phyloP scores from a whole-genome alignment of 1,140 invertebrate species.

The Probaryconus sp. region DNA sequence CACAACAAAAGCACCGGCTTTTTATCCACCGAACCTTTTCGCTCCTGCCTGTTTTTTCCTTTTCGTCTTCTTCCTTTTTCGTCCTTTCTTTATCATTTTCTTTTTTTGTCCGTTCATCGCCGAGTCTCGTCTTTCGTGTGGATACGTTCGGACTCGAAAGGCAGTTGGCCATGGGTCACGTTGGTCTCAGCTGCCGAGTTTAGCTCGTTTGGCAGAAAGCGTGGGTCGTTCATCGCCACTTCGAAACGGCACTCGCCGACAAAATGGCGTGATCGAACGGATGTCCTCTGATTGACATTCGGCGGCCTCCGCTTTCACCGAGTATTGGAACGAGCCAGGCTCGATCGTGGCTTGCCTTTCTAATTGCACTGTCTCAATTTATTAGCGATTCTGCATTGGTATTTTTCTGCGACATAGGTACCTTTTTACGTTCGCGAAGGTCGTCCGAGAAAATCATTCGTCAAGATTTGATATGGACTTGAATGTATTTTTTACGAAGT shows the following conservation, averaged over 20 bases:
- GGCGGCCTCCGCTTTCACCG: conserved; percentile 4
- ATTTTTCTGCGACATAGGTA: too few relatives aligned
- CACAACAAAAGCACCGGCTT: conserved; percentile 5
- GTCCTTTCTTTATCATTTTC: conserved; percentile 19
- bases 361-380: too few relatives aligned
- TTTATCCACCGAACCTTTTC: background rate
- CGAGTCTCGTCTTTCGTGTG: conserved; percentile 18
- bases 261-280: conserved; percentile 63
- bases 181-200: conserved; percentile 40
- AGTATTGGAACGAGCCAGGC: too few relatives aligned
- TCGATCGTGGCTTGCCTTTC: too few relatives aligned
- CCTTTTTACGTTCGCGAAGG: too few relatives aligned
- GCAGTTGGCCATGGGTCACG: conserved; percentile 35
- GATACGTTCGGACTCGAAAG: conserved; percentile 31
- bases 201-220: conserved; percentile 53
- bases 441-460: too few relatives aligned
- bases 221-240: conserved; percentile 59
- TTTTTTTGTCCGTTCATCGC: conserved; percentile 2
- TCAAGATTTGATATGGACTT: too few relatives aligned
- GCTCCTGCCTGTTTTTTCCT: conserved; percentile 17
- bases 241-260: conserved; percentile 61
- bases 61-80: conserved; percentile 12
- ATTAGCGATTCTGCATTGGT: too few relatives aligned
- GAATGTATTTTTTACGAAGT: too few relatives aligned
- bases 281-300: conserved; percentile 51